Evolutionary conservation across 2,888 invertebrate species (phyloP).

Genomic region (Seira sanloemensis): DNA sequence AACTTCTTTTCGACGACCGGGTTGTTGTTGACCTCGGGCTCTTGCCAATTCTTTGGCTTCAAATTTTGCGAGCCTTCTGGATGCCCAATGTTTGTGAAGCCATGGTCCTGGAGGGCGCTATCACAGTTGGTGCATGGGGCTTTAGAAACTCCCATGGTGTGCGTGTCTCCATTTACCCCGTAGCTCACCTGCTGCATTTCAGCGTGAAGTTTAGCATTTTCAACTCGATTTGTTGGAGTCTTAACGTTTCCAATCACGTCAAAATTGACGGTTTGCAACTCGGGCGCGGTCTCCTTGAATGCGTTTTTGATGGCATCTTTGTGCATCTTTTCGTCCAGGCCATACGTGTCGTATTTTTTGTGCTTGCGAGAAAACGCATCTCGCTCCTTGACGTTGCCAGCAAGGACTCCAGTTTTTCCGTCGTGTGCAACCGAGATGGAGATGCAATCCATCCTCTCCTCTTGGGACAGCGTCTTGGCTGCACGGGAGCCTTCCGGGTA

Average conservation of each 20-base stretch:
- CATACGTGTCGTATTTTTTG: constrained; percentile 16
- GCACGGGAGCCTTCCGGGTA: neutral
- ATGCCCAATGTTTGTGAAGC: neutral
- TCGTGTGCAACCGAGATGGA: neutral
- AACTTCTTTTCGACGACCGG: constrained; percentile 8
- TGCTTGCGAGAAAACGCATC: neutral
- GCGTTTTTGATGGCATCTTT: neutral
- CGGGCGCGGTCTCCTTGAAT: constrained; percentile 5
- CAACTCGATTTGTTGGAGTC: neutral
- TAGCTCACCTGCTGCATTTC: constrained; percentile 30
- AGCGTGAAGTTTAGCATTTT: constrained; percentile 17
- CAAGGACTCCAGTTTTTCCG: neutral
- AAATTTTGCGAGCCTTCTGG: neutral
- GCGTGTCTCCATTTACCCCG: constrained; percentile 11
- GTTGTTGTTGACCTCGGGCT: constrained; percentile 23
- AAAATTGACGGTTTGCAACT: neutral
- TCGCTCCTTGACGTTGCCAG: constrained; percentile 22
- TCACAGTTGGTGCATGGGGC: constrained; percentile 12
- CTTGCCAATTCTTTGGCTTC: constrained; percentile 22
- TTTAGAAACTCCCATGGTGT: constrained; percentile 8
- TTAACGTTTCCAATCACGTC: constrained; percentile 16
- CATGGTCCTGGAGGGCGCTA: neutral
- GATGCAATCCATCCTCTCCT: constrained; percentile 23
- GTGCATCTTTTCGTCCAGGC: neutral
- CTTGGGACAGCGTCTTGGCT: neutral